Evolutionary conservation across 2,888 invertebrate genomes (phyloP), one percentile per base, ranked within the genome.

Genomic region (Melinopterus prodromus): DNA sequence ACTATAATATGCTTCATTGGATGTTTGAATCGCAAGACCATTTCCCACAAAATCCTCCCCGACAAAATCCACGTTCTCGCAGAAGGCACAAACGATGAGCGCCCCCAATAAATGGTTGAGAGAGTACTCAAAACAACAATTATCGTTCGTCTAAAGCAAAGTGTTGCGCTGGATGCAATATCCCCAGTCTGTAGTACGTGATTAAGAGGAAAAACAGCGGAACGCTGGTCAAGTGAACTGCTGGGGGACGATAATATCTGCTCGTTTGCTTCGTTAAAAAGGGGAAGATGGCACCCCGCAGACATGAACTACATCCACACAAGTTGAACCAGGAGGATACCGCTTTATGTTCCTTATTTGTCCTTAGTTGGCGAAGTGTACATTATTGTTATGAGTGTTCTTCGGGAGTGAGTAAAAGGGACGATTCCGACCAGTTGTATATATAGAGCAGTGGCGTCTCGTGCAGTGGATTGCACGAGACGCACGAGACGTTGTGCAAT

Each of bases 241-340:
- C 36, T n/a, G 9, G 35, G 36, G 72, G 36, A 72, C 16, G 16
- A 72, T 72, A 26, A 36, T 72, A 36, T 72, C 16, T 72, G 36
- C 72, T 72, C 72, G 36, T 72, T 72, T 72, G 72, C 72, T 26
- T 36, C 16, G 72, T 72, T 72, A 72, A 72, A 26, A 72, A 72
- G 72, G 72, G 72, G 72, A 72, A 53, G 72, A 72, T 72, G 14
- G 16, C 36, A 36, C 53, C 53, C 72, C 36, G 15, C n/a, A 7
- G 53, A 14, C 15, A 12, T 72, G 36, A 16, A 72, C 16, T 72
- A 72, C 36, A 14, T 15, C 35, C 72, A 72, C 26, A 36, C 35
- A 72, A 72, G 14, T 72, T 72, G 6, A 15, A 71, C 71, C 26
- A 14, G 26, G 26, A 12, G 5, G 1, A 53, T 53, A 53, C 53